Conservation (phyloP, 1,140 invertebrate species). For the Drosophila bocqueti region DNA sequence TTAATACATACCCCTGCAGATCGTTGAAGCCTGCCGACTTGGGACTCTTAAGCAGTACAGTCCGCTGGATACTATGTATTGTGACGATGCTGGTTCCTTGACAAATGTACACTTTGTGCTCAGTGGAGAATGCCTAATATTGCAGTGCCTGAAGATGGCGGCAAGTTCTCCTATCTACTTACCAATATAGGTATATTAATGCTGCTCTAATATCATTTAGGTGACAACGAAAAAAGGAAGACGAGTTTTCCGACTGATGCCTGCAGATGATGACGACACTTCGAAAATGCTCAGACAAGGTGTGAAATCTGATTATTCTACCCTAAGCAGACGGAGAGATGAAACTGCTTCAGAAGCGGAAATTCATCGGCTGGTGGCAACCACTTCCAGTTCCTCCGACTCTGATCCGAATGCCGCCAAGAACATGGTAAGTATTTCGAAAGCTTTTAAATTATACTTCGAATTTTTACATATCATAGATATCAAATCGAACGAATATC, state of each 20-base stretch:
- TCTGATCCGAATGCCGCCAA: not conserved
- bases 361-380: not conserved
- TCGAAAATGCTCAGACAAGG: slow-evolving; percentile 7
- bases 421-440: not conserved
- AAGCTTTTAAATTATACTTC: not conserved
- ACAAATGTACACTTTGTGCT: slow-evolving; percentile 78
- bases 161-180: slow-evolving; percentile 1
- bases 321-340: accelerated
- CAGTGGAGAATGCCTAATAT: slow-evolving; percentile 78
- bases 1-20: slow-evolving; percentile 26
- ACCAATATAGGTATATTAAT: not conserved
- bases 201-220: slow-evolving; percentile 10
- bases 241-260: slow-evolving; percentile 21
- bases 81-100: slow-evolving; percentile 62
- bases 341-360: not conserved
- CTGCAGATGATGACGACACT: not conserved
- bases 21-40: slow-evolving; percentile 67
- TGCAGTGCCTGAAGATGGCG: slow-evolving; percentile 73
- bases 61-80: slow-evolving; percentile 71
- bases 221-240: slow-evolving; percentile 26
- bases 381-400: not conserved
- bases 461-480: no score
- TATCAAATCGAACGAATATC: no score
- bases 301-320: not conserved
- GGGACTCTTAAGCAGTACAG: slow-evolving; percentile 60